A percentile compares a stretch with the other conserved stretches of the same genome.
Evolutionary conservation across 1,140 invertebrate species (phyloP).

Genomic region (Euwallacea fornicatus): DNA sequence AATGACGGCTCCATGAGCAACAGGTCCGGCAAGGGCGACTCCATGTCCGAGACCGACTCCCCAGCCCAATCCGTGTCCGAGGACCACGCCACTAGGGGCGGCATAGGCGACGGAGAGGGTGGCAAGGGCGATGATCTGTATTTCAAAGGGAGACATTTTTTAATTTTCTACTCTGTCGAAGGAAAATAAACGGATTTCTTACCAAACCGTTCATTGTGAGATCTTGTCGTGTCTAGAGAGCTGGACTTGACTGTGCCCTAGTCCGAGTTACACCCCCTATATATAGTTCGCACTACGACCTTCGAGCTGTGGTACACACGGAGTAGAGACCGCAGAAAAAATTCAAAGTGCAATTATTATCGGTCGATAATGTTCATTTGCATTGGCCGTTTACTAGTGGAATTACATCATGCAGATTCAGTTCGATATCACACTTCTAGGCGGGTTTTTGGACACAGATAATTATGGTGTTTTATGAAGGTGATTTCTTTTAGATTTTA

Average conservation of each 20-base stretch:
- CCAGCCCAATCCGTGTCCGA: slow-evolving; percentile 11
- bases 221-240: slow-evolving; percentile 23
- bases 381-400: slow-evolving; percentile 3
- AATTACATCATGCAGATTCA: slow-evolving; percentile 8
- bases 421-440: too few species aligned
- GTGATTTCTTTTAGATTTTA: too few species aligned
- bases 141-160: neutral
- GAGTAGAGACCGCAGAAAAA: slow-evolving; percentile 17
- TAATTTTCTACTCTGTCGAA: neutral
- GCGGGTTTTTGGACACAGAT: too few species aligned
- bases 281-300: slow-evolving; percentile 29
- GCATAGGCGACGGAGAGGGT: slow-evolving; percentile 38
- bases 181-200: slow-evolving; percentile 15
- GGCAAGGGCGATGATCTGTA: slow-evolving; percentile 39
- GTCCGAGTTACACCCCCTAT: slow-evolving; percentile 23
- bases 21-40: slow-evolving; percentile 23
- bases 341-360: slow-evolving; percentile 6
- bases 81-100: slow-evolving; percentile 27
- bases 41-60: slow-evolving; percentile 22
- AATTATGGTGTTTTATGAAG: too few species aligned
- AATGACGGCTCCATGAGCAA: slow-evolving; percentile 8
- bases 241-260: slow-evolving; percentile 36
- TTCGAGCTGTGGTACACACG: slow-evolving; percentile 12
- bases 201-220: slow-evolving; percentile 42
- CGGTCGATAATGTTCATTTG: slow-evolving; percentile 9